Base-by-base conservation (phyloP, 1,140 invertebrate genomes). In the Drosophila novamexicana region DNA sequence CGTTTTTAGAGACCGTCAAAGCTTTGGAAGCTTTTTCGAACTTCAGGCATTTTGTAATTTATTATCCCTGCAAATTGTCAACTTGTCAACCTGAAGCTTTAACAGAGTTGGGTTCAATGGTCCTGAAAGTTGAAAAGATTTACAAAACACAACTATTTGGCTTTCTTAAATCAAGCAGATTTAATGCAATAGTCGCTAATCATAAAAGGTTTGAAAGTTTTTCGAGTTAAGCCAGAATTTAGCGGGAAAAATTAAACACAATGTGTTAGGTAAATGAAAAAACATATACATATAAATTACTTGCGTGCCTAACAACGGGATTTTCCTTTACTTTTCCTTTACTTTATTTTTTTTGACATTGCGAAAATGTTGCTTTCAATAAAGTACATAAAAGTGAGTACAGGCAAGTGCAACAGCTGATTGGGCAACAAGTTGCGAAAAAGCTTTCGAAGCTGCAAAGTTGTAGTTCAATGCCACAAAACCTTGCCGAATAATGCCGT, bases 371-470 rank as follows among this genome's bases (percentile, higher is more conserved):
- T 12, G 4, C 12, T 9, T 52, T 52, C 7, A 34, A 53, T 42
- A 53, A 47, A 49, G 53, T 56, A 22, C 42, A 45, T 6, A 45
- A 39, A 49, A 45, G 57, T 56, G 49, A 44, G 7, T 18, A 16
- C 2, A 37, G 42, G 12, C 22, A 56, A 67, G 67, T 64, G 81
- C 85, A 84, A 89, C 84, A 89, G 84, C 84, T 89, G 84, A 81
- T 89, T 78, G 78, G 85, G 84, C 84, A 89, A 89, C 84, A 89
- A 89, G 84, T 89, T 89, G 85, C 74, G 84, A 89, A 89, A 89
- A 89, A 89, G 84, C 84, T 89, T 89, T 89, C 84, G 85, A 81
- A 81, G 58, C 83, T 83, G 66, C 61, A 52, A 69, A 77, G 47
- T 68, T 50, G 68, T 54, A 82, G 69, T 89, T 84, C 83, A 88